Evolutionary conservation across 2,888 invertebrate species (phyloP), one percentile per base, ranked within the genome.

Genomic region (Synergus japonicus): DNA sequence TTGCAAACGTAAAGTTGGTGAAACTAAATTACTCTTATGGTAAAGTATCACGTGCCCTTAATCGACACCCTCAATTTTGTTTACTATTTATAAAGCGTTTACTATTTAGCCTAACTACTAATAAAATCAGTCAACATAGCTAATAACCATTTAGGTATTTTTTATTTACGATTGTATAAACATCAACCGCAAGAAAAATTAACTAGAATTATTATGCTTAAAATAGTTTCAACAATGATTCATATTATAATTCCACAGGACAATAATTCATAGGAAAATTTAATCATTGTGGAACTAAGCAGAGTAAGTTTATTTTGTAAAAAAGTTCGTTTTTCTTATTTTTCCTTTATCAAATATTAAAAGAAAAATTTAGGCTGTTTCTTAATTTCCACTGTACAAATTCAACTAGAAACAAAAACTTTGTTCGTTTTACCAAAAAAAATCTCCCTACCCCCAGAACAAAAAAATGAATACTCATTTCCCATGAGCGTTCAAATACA

Each of bases 81-180:
- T 44, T 15, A 8, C 9, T 41, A 29, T 46, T 69, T 41, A 73
- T 41, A 73, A 54, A 73, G 29, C 54, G 37, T 22, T 22, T 22
- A 22, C 22, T 22, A 22, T 22, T 22, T 22, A 54, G 54, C 18
- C 54, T 73, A 54, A 49, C 69, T 37, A 54, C 49, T 73, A 49
- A 67, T 44, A 44, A 12, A 67, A 65, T 67, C 18, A 73, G 37
- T 73, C 49, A 37, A 49, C 29, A 2, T 15, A 49, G n/a, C 10
- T 73, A 73, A 46, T 73, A 73, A 49, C 49, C 49, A 69, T 15
- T 73, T 41, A 10, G 54, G 37, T 41, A 65, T 41, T 7, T 15
- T 41, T 37, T 37, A 60, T 10, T 12, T 22, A 60, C 60, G 60
- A 41, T 54, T 73, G 4, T 29, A 49, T 69, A 69, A 49, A 46